A percentile compares a stretch with the other conserved stretches of the same genome.
phyloP scores from a whole-genome alignment of 1,140 invertebrate species.

The Acyrthosiphon pisum region DNA sequence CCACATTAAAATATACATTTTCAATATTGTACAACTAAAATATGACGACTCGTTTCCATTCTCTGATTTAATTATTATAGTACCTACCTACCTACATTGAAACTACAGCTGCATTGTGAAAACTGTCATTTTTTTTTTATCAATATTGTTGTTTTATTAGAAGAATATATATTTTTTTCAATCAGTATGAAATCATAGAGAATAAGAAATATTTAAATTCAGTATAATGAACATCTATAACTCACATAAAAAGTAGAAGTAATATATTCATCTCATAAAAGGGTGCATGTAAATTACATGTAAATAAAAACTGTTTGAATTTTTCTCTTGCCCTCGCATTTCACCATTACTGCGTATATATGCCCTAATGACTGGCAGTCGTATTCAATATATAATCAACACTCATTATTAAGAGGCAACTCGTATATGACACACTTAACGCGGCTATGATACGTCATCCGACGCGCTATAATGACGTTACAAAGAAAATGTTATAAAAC shows the following conservation, averaged over 20 bases:
- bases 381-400: slow-evolving; percentile 22
- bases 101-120: not conserved
- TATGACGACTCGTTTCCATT: not conserved
- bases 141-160: not conserved
- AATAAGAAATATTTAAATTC: not conserved
- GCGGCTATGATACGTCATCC: not conserved
- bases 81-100: not conserved
- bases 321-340: not conserved
- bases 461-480: not conserved
- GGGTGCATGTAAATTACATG: not conserved
- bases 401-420: slow-evolving; percentile 17
- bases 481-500: not conserved
- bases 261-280: not conserved
- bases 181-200: not conserved
- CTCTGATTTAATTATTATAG: not conserved
- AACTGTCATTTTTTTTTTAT: not conserved
- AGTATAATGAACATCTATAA: not conserved
- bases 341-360: not conserved
- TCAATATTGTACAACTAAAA: not conserved
- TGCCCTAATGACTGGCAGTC: not conserved
- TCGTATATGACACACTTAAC: not conserved
- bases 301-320: slow-evolving; percentile 15
- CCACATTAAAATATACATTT: not conserved
- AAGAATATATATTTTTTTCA: not conserved
- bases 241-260: not conserved